These are phyloP conservation scores for Digitonthophagus gazella DNA, from an alignment of 2,888 invertebrate genomes.

Conservation along the genomic window DNA sequence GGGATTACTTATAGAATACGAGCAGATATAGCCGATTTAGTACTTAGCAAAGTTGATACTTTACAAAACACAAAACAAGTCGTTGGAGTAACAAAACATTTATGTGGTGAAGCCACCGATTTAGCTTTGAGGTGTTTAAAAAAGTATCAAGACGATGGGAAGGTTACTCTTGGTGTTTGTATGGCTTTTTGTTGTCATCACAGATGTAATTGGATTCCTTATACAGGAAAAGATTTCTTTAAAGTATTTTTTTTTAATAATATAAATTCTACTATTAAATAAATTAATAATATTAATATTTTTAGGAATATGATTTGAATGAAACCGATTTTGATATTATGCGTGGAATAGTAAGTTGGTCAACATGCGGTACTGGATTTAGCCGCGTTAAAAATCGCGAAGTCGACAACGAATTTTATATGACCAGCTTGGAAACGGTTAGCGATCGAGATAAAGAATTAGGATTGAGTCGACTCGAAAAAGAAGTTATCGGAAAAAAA, in stretches of 20 bases:
- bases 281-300: constrained; percentile 11
- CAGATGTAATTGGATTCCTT: constrained; percentile 70
- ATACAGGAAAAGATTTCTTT: constrained; percentile 67
- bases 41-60: constrained; percentile 57
- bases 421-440: constrained; percentile 14
- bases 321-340: constrained; percentile 70
- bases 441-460: constrained; percentile 40
- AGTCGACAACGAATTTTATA: constrained; percentile 30
- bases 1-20: constrained; percentile 46
- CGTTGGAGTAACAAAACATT: constrained; percentile 82
- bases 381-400: constrained; percentile 53
- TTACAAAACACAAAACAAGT: constrained; percentile 54
- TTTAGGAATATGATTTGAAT: constrained; percentile 58
- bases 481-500: constrained; percentile 65
- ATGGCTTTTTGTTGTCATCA: constrained; percentile 92
- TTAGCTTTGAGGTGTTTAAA: constrained; percentile 69
- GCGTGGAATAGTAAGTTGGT: constrained; percentile 85
- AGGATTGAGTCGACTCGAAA: constrained; percentile 51
- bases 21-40: constrained; percentile 79
- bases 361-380: constrained; percentile 74
- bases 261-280: background rate
- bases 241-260: too few species aligned
- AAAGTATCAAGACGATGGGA: constrained; percentile 46
- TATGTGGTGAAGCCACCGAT: constrained; percentile 88
- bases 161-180: constrained; percentile 58